These are phyloP conservation scores for Calliphora vicina DNA, from an alignment of 1,140 invertebrate species.

Conservation along the genomic window DNA sequence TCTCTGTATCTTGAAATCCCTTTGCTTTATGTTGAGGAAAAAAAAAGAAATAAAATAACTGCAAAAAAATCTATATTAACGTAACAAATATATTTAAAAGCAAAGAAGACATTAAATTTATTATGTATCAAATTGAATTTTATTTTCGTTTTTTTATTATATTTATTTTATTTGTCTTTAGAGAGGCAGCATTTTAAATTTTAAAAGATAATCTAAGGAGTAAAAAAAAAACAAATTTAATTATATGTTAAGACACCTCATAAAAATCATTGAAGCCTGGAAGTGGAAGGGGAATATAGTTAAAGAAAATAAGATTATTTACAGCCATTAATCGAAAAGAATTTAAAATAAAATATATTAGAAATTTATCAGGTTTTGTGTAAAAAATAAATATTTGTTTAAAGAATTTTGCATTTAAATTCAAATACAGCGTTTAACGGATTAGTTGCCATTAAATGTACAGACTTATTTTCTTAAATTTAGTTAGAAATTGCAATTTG, in stretches of 20 bases:
- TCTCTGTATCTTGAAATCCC: neutral
- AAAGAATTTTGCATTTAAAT: too few relatives aligned
- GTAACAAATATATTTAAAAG: neutral
- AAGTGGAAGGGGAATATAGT: neutral
- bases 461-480: too few relatives aligned
- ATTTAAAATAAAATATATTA: too few relatives aligned
- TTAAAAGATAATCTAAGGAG: neutral
- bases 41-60: neutral
- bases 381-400: too few relatives aligned
- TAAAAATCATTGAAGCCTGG: neutral
- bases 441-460: too few relatives aligned
- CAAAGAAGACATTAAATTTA: neutral
- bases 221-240: neutral
- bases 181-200: neutral
- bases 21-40: neutral
- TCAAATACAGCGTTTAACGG: too few relatives aligned
- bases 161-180: too few relatives aligned
- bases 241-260: conserved; percentile 1
- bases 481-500: too few relatives aligned
- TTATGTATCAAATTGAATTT: neutral
- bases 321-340: too few relatives aligned
- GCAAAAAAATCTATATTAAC: neutral
- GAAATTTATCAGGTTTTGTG: too few relatives aligned
- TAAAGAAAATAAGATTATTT: neutral
- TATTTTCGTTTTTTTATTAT: neutral